Evolutionary conservation across 2,113 vertebrate species (phyloP), one percentile per base, ranked within the genome.

Genomic region (Dascyllus trimaculatus): DNA sequence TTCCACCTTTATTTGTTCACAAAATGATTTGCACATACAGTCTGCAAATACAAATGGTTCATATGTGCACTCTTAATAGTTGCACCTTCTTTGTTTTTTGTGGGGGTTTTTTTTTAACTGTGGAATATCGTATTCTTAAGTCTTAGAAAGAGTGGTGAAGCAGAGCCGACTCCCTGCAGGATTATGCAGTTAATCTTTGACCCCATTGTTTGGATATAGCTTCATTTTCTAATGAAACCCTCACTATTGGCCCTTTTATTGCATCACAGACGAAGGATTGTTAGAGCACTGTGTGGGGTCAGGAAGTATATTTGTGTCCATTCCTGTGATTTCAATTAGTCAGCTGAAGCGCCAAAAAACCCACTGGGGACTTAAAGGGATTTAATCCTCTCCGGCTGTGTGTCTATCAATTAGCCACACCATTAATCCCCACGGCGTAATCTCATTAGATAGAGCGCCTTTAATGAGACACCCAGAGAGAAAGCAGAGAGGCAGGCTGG

Each of bases 371-470:
- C 64, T 93, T 87, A 90, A 86, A 89, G 83, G 90, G 92, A 85
- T 91, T 93, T 93, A 92, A 91, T 91, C 85, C 92, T 92, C 92
- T 92, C 90, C 80, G 85, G 86, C 88, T 90, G 86, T 93, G 87
- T 93, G 92, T 93, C 91, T 93, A 93, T 94, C 93, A 94, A 94
- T 95, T 94, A 95, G 89, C 88, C 91, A 93, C 92, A 89, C 91
- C 89, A 95, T 94, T 94, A 94, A 94, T 94, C 91, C 93, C 91
- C 80, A 91, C 58, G 84, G 92, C 91, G 81, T 94, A 93, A 93
- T 95, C 94, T 93, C 90, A 94, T 94, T 93, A 94, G 89, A 90
- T 90, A 85, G 89, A 94, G 85, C 87, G 86, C 90, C 86, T 91
- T 91, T 92, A 95, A 94, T 94, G 91, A 93, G 94, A 93, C 88